Conservation (phyloP, 2,888 invertebrate species). For the Chelonus formosanus region DNA sequence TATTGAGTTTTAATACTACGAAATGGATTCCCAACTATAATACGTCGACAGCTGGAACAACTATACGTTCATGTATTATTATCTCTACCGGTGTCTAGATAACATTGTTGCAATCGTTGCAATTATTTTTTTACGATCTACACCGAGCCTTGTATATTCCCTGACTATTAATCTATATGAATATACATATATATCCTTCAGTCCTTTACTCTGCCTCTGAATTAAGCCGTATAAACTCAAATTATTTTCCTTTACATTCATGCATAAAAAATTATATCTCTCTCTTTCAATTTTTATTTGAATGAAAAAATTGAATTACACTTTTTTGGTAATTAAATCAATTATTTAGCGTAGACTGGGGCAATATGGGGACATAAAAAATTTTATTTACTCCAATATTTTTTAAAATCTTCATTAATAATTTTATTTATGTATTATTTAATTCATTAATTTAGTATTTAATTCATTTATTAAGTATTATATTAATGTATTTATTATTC, state of each 20-base stretch:
- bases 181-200: slow-evolving; percentile 19
- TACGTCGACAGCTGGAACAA: slow-evolving; percentile 46
- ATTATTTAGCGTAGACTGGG: no score
- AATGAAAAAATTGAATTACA: no score
- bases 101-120: slow-evolving; percentile 61
- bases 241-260: slow-evolving; percentile 32
- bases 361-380: no score
- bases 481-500: no score
- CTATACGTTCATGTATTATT: slow-evolving; percentile 59
- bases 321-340: no score
- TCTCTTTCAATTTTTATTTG: no score
- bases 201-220: not conserved
- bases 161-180: slow-evolving; percentile 46
- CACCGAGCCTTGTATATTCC: slow-evolving; percentile 52
- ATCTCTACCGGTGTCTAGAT: slow-evolving; percentile 53
- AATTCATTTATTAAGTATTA: no score
- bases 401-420: no score
- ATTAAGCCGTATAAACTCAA: slow-evolving; percentile 14
- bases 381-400: no score
- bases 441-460: no score
- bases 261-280: not conserved
- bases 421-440: no score
- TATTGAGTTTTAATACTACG: slow-evolving; percentile 31
- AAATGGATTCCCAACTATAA: slow-evolving; percentile 43
- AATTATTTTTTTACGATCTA: slow-evolving; percentile 60